Base-by-base conservation (phyloP, 2,113 vertebrate species). In the Dascyllus trimaculatus region DNA sequence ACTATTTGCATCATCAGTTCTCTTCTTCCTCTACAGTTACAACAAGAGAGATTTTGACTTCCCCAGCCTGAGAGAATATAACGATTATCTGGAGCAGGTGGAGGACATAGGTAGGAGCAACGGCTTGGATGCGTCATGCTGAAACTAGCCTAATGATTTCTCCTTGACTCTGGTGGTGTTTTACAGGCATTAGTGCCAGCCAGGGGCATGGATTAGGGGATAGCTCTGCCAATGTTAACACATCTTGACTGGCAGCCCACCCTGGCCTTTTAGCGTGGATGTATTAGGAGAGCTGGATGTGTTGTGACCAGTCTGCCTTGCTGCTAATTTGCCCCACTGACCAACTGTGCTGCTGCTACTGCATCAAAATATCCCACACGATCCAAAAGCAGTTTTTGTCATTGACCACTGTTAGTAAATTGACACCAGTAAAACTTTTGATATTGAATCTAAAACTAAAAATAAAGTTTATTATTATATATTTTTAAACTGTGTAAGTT, bases 21-120 rank as follows among this genome's bases (percentile, higher is more conserved):
- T 73, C 87, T 64, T 80, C 69, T 93, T 89, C 56, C 84, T 74
- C 87, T 82, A 67, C 93, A 99, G 98, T 95, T 99, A 98, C 89
- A 99, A 99, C 93, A 99, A 99, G 93, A 96, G 97, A 91, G 97
- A 98, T 85, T 94, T 95, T 70, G 97, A 99, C 86, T 99, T 99
- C 89, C 71, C 95, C 80, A 96, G 92, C 89, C 93, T 98, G 68
- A 92, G 89, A 81, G 97, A 97, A 80, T 99, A 99, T 89, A 99
- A 99, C 82, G 96, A 99, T 94, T 99, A 97, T 87, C 91, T 99
- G 87, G 98, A 99, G 93, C 92, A 96, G 94, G 94, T 99, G 78
- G 98, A 99, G 91, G 97, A 98, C 85, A 96, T 98, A 80, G 97
- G 98, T 99, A 95, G 84, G 96, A 93, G 75, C 72, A 5, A 11